phyloP scores from a whole-genome alignment of 2,113 vertebrate genomes.

The Aegotheles bennettii region DNA sequence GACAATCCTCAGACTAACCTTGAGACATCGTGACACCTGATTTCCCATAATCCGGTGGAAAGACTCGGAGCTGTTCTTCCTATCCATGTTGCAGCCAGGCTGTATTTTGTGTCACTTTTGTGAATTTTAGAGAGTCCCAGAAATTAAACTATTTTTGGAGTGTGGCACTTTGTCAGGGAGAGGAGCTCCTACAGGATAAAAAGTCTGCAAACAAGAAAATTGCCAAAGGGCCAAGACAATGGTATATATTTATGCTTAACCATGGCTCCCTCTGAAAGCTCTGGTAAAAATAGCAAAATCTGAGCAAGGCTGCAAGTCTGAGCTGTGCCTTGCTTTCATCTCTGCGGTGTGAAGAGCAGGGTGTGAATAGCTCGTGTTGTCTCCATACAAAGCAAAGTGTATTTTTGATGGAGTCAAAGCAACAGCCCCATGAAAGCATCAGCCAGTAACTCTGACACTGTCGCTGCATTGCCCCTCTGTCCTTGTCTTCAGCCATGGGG shows the following conservation, averaged over 20 bases:
- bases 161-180: neutral
- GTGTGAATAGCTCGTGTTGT: neutral
- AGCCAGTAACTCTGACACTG: neutral
- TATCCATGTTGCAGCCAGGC: neutral
- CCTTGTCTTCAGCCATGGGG: accelerated
- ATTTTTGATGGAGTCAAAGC: neutral
- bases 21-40: neutral
- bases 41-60: neutral
- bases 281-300: conserved; percentile 26
- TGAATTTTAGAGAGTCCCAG: neutral
- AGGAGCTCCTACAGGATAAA: neutral
- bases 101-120: neutral
- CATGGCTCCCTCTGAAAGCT: neutral
- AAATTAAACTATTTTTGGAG: neutral
- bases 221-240: neutral
- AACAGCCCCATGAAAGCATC: neutral
- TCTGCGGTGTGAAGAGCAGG: neutral
- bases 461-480: neutral
- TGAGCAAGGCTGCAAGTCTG: neutral
- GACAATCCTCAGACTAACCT: neutral
- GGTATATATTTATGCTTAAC: neutral
- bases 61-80: neutral
- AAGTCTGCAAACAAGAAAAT: neutral
- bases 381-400: neutral
- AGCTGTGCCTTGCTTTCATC: neutral